A percentile compares a stretch with the other conserved stretches of the same genome.
phyloP scores from a whole-genome alignment of 1,140 invertebrate genomes.

The Lasioglossum albipes region DNA sequence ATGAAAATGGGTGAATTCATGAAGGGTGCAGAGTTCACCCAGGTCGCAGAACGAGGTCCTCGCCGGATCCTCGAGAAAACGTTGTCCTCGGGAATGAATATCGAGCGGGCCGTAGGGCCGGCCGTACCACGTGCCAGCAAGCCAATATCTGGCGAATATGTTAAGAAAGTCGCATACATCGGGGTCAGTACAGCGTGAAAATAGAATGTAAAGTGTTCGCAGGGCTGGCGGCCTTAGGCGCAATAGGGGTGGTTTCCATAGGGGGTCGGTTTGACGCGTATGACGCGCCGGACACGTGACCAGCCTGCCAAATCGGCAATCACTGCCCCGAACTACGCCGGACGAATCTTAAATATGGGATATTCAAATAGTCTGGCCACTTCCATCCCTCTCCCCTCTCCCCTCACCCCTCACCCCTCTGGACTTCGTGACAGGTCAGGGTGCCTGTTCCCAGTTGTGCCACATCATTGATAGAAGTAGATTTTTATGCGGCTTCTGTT shows the following conservation, averaged over 20 bases:
- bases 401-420: background rate
- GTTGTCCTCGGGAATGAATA: slow-evolving; percentile 59
- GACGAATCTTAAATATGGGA: slow-evolving; percentile 78
- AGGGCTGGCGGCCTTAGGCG: slow-evolving; percentile 61
- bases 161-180: slow-evolving; percentile 76
- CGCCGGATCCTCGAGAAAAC: too few species aligned
- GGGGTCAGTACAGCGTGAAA: slow-evolving; percentile 79
- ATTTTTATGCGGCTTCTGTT: too few species aligned
- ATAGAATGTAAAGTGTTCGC: slow-evolving; percentile 78
- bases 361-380: slow-evolving; percentile 77
- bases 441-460: background rate
- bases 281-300: slow-evolving; percentile 79
- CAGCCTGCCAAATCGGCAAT: slow-evolving; percentile 77
- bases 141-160: slow-evolving; percentile 76
- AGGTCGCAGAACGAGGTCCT: too few species aligned
- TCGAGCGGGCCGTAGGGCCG: slow-evolving; percentile 60
- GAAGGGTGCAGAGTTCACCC: too few species aligned
- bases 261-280: slow-evolving; percentile 76
- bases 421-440: background rate
- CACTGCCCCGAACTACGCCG: slow-evolving; percentile 75
- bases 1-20: too few species aligned
- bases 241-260: slow-evolving; percentile 56
- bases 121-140: slow-evolving; percentile 69
- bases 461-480: too few species aligned
- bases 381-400: slow-evolving; percentile 2